A percentile compares a stretch with the other conserved stretches of the same genome.
Conservation (phyloP, 2,797 vertebrate species). For the Sandelia bainsii region DNA sequence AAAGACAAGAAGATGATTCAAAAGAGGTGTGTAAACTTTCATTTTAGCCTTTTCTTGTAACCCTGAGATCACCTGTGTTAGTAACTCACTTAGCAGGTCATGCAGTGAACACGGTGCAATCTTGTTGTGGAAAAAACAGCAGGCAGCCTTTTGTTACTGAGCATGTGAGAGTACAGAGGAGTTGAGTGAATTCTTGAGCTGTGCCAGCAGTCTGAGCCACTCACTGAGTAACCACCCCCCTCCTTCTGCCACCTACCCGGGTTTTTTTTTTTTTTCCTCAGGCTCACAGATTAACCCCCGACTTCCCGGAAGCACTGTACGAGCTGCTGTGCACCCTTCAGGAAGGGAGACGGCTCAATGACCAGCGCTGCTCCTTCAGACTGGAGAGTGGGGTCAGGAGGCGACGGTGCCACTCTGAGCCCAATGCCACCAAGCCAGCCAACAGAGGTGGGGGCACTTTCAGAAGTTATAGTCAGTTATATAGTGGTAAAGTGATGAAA, state of each 20-base stretch:
- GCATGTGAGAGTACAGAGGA: slow-evolving; percentile 60
- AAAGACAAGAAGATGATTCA: slow-evolving; percentile 63
- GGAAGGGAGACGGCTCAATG: slow-evolving; percentile 86
- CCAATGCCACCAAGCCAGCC: slow-evolving; percentile 75
- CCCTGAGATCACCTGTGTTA: background rate
- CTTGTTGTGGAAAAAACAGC: slow-evolving; percentile 47
- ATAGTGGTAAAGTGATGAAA: background rate
- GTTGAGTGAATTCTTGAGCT: slow-evolving; percentile 41
- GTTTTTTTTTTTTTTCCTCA: slow-evolving; percentile 43
- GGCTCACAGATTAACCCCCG: slow-evolving; percentile 78
- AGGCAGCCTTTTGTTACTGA: slow-evolving; percentile 31
- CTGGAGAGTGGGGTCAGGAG: slow-evolving; percentile 66
- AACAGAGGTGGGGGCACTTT: slow-evolving; percentile 72
- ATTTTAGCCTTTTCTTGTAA: background rate
- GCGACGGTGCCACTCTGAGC: slow-evolving; percentile 87
- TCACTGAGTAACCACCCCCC: slow-evolving; percentile 43
- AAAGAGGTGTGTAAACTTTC: slow-evolving; percentile 73
- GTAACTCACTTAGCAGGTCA: slow-evolving; percentile 2
- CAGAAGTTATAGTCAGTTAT: background rate
- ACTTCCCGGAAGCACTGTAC: slow-evolving; percentile 85
- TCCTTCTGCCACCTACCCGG: slow-evolving; percentile 29
- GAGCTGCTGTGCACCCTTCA: slow-evolving; percentile 85
- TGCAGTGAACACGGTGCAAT: slow-evolving; percentile 1
- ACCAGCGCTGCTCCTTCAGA: slow-evolving; percentile 88
- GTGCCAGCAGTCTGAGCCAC: slow-evolving; percentile 59